Evolutionary conservation across 2,797 vertebrate species (phyloP), one percentile per base, ranked within the genome.

Genomic region (Sciurus vulgaris): DNA sequence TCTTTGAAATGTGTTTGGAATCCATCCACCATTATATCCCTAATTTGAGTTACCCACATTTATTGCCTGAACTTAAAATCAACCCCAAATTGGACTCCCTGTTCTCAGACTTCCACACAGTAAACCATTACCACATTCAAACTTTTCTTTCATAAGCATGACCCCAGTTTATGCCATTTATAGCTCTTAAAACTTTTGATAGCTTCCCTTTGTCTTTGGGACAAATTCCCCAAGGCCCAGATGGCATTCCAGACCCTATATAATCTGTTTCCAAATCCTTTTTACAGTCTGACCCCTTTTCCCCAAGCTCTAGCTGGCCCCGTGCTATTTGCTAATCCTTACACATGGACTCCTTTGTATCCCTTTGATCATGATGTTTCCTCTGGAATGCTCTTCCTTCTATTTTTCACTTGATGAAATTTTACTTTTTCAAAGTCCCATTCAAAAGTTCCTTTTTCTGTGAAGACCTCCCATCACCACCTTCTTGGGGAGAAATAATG

Each of bases 1-100:
- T 67, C 47, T 73, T 49, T 86, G 28, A 91, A 88, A 86, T 78
- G 7, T 65, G 49, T 61, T 70, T 84, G 59, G 30, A 86, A 88
- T 82, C 20, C 49, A 51, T 74, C 28, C n/a, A 86, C 49, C 51
- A 61, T 74, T 90, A 59, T 38, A 63, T 59, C 18, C 56, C 15
- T 56, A 49, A 72, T 94, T 89, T 86, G 70, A 65, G 20, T 89
- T 76, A 28, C 84, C 49, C 93, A 35, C 7, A 73, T 93, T 81
- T 84, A 84, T 91, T 56, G 14, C 7, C 59, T 79, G 5, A 86
- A 59, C n/a, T 92, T 85, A 90, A 77, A 79, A 76, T 1, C 69
- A 35, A 89, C 17, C n/a, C 30, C 47, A 95, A 54, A 7, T 15
- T 91, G 20, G 26, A 1, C 44, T 84, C n/a, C 33, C 77, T 67